These are phyloP conservation scores for Fragum fragum DNA, from an alignment of 2,888 invertebrate species.

Conservation along the genomic window DNA sequence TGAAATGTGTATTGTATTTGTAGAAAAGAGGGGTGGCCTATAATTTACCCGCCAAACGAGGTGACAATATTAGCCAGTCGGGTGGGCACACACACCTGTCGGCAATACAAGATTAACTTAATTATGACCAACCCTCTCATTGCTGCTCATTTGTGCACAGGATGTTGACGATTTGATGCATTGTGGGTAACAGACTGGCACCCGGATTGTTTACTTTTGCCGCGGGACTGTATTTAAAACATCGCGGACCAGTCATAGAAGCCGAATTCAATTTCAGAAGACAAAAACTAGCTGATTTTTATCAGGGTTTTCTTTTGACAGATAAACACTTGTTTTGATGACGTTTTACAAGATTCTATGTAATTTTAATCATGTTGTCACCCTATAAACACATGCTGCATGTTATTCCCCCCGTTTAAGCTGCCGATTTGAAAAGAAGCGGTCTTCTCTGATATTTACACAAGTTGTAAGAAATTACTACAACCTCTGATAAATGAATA, in stretches of 20 bases:
- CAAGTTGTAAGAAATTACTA: neutral
- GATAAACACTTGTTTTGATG: conserved; percentile 35
- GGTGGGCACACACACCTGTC: conserved; percentile 59
- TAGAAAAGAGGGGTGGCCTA: conserved; percentile 33
- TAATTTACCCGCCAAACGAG: conserved; percentile 54
- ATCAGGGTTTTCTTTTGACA: conserved; percentile 48
- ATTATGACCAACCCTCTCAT: conserved; percentile 53
- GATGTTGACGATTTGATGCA: conserved; percentile 59
- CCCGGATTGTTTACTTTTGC: conserved; percentile 61
- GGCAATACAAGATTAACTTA: conserved; percentile 54
- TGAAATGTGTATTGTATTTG: conserved; percentile 26
- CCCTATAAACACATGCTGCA: conserved; percentile 16
- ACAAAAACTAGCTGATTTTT: conserved; percentile 49
- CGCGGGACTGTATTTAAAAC: conserved; percentile 59
- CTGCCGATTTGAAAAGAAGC: neutral
- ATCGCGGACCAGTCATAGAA: conserved; percentile 33
- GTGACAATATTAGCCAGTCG: conserved; percentile 45
- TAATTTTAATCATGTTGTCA: conserved; percentile 44
- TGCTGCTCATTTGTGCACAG: conserved; percentile 62
- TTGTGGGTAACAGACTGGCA: conserved; percentile 66
- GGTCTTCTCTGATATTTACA: neutral
- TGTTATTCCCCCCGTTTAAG: conserved; percentile 5
- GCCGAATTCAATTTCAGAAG: conserved; percentile 45
- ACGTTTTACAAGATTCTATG: conserved; percentile 49
- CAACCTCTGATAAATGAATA: neutral